Base-by-base conservation (phyloP, 1,140 invertebrate genomes). In the Ostrea edulis region DNA sequence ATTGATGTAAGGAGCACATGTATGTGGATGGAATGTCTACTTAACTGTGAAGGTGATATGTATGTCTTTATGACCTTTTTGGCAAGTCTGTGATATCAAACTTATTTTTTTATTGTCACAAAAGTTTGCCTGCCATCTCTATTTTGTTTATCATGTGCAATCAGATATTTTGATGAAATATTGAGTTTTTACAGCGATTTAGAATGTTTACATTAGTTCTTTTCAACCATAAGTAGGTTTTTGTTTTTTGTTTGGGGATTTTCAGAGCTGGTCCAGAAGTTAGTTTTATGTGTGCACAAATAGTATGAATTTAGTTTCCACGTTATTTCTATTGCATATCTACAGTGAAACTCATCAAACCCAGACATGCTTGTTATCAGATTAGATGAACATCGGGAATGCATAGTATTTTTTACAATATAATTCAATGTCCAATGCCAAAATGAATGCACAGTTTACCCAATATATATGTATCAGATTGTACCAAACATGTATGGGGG, bases 21-120 rank as follows among this genome's bases (percentile, higher is more conserved):
- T 29, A 25, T 12, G 12, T 29, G n/a, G 22, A 68, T n/a, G 22
- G 22, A 22, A 7, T 25, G 25, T 71, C 8, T 71, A 71, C 65
- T 71, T 35, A 14, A 29, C 8, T 77, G 14, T 29, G 68, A 3
- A 77, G 8, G 25, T 77, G 25, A 29, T 9, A 35, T 77, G 25
- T 35, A 35, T 77, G 25, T 35, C 14, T 14, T 77, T 35, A 3
- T 22, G 25, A 77, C 68, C 68, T 77, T 77, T 77, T 77, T 77
- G 25, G 22, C 68, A 77, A 77, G 68, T 77, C 68, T 77, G 68
- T 77, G 68, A 77, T 77, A 77, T 44, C 5, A 44, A 44, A 44
- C 25, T 77, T 77, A 77, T 77, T 77, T 77, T 77, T 77, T 77
- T 77, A 77, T 77, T 17, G 29, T 29, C 68, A 77, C 68, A 77